Conservation (phyloP, 1,140 invertebrate genomes). For the Megathymus violae region DNA sequence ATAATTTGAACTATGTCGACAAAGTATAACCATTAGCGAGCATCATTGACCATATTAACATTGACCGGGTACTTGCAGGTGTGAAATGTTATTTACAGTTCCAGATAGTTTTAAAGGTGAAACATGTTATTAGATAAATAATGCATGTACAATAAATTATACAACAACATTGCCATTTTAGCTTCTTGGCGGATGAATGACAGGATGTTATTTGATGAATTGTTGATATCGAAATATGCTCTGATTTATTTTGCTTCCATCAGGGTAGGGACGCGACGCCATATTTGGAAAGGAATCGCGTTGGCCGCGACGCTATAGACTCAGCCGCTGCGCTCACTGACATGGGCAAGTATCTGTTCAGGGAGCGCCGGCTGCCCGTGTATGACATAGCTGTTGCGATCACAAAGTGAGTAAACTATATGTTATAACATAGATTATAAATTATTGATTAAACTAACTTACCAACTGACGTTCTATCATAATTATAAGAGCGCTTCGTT, state of each 20-base stretch:
- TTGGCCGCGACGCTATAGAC: conserved; percentile 96
- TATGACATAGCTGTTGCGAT: conserved; percentile 98
- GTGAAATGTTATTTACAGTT: too few relatives aligned
- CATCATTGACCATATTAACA: too few relatives aligned
- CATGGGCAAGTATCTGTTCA: conserved; percentile 98
- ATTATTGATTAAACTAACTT: not conserved
- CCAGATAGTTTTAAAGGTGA: too few relatives aligned
- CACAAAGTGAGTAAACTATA: conserved; percentile 92
- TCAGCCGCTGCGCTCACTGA: conserved; percentile 96
- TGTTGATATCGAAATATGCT: too few relatives aligned
- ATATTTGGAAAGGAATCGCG: conserved; percentile 96
- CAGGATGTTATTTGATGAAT: too few relatives aligned
- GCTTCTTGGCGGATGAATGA: too few relatives aligned
- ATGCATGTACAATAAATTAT: too few relatives aligned
- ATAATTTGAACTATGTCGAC: too few relatives aligned
- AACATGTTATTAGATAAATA: too few relatives aligned
- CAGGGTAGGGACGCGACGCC: conserved; percentile 97
- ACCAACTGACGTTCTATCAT: not conserved
- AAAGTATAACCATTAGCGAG: too few relatives aligned
- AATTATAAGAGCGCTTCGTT: not conserved
- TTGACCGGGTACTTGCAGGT: too few relatives aligned
- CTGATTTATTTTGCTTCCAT: conserved; percentile 40
- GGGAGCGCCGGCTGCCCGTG: conserved; percentile 95
- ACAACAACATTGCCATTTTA: too few relatives aligned
- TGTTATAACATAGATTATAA: not conserved